These are phyloP conservation scores for Myiopsitta monachus DNA, from an alignment of 2,113 vertebrate species.

Conservation along the genomic window DNA sequence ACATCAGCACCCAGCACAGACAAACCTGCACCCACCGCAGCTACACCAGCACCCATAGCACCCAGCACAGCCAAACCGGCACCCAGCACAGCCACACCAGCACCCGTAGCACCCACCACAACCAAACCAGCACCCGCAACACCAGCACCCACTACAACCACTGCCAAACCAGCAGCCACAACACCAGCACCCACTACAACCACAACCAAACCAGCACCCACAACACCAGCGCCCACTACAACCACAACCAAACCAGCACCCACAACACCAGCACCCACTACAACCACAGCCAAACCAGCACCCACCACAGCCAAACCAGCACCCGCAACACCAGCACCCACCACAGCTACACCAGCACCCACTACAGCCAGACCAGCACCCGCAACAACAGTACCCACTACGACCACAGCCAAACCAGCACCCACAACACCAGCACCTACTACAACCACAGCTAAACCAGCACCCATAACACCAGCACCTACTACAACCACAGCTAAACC, in stretches of 20 bases:
- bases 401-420: neutral
- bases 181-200: neutral
- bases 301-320: neutral
- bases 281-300: neutral
- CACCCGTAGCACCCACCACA: no score
- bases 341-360: neutral
- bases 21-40: neutral
- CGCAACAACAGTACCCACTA: rapidly evolving
- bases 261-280: neutral
- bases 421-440: no score
- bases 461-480: neutral
- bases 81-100: neutral
- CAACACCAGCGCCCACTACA: neutral
- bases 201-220: neutral
- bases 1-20: neutral
- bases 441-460: neutral
- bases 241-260: neutral
- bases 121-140: neutral
- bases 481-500: neutral
- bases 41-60: neutral
- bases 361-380: neutral
- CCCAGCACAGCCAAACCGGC: neutral
- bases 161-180: neutral
- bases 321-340: neutral
- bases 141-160: neutral